Evolutionary conservation across 64 coral and sea anemone genomes (phyloP), one percentile per base, ranked within the genome.

Genomic region (Dendronephthya gigantea): DNA sequence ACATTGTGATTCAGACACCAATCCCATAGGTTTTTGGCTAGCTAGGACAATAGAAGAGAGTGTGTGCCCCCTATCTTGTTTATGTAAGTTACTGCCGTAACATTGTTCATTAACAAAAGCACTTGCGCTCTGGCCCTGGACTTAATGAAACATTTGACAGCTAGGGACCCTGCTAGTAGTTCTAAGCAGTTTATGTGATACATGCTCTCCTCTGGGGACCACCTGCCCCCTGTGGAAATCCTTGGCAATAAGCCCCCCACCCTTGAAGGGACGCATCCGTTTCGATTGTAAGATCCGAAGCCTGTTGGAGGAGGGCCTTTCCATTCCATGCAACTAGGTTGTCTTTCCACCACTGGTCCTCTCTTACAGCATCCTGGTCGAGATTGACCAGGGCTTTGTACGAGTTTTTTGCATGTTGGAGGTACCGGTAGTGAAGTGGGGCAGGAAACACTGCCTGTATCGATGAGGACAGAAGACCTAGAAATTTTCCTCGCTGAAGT

Each of bases 141-240:
- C 35, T 75, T 75, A 7, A 30, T 75, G 17, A 75, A 75, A 38
- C 69, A 75, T 3, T 75, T 75, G 69, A 75, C 15, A 7, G 69
- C 69, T 17, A 75, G 69, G 35, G 69, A 75, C n/a, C 69, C 69
- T 38, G 86, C 86, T 81, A 88, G 32, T 19, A 88, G 70, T 34
- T 88, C 70, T 36, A 88, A 32, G 50, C 48, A 88, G 35, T 87
- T 50, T 25, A 87, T 88, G 41, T 88, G 72, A 56, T 82, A 49
- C 0, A 25, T 35, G 40, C 48, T 40, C 32, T 88, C 86, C 32
- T 88, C 30, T 47, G 48, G 74, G 11, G 45, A 51, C 86, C 72
- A 88, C 29, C 48, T 75, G 28, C 86, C 72, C 48, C 86, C 72
- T 28, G 86, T 82, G 16, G 19, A 81, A 2, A 82, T 30, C 74